phyloP scores from a whole-genome alignment of 2,797 vertebrate genomes.

The Fundulus diaphanus region DNA sequence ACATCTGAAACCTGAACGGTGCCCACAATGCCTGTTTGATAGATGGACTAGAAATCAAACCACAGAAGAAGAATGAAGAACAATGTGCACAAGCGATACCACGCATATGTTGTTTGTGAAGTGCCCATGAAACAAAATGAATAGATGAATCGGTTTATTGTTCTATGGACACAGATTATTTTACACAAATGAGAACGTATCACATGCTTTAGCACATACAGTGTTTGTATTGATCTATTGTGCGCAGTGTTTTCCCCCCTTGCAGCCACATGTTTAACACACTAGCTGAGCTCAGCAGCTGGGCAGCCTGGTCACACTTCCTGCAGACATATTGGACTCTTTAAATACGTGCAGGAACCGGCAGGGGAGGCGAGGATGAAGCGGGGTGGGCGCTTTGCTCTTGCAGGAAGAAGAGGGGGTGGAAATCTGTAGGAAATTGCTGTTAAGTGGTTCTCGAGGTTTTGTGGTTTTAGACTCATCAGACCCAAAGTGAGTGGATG shows the following conservation, averaged over 20 bases:
- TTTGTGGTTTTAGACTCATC: constrained; percentile 81
- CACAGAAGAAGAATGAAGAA: constrained; percentile 7
- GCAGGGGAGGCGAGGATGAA: constrained; percentile 24
- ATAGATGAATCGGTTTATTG: background rate
- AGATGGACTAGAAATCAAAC: constrained; percentile 13
- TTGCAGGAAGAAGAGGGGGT: constrained; percentile 62
- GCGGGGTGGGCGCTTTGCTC: constrained; percentile 30
- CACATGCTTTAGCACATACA: background rate
- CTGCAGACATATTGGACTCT: constrained; percentile 49
- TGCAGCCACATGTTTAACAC: constrained; percentile 61
- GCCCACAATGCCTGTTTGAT: constrained; percentile 33
- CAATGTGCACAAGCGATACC: constrained; percentile 9
- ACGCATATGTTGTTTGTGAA: constrained; percentile 5
- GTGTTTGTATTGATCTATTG: constrained; percentile 10
- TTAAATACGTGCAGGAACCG: constrained; percentile 52
- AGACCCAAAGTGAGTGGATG: constrained; percentile 51
- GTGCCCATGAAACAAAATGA: constrained; percentile 1
- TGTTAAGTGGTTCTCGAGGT: constrained; percentile 80
- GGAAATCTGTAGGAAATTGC: constrained; percentile 76
- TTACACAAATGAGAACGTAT: background rate
- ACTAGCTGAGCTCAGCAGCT: constrained; percentile 64
- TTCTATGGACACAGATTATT: background rate
- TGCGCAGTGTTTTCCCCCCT: constrained; percentile 19
- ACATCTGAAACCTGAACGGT: constrained; percentile 22
- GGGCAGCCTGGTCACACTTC: constrained; percentile 53